phyloP scores from a whole-genome alignment of 2,113 vertebrate genomes.

The Anoura caudifer region DNA sequence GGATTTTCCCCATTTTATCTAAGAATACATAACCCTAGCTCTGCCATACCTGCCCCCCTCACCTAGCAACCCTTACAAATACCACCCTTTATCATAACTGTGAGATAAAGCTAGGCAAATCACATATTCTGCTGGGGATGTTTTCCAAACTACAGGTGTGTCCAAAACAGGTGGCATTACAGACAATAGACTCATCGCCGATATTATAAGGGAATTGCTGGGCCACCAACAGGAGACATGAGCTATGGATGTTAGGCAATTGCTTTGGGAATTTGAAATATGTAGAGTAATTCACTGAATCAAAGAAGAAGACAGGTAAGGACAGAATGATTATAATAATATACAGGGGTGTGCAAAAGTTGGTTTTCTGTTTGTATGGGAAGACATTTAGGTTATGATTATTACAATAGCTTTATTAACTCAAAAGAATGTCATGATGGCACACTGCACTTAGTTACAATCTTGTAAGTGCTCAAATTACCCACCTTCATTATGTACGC shows the following conservation, averaged over 20 bases:
- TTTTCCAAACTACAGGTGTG: background rate
- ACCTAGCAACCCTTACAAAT: conserved; percentile 1
- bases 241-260: background rate
- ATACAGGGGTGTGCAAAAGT: background rate
- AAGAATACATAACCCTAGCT: background rate
- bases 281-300: background rate
- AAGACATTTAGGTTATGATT: background rate
- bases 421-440: background rate
- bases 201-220: background rate
- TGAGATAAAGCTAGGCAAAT: conserved; percentile 5
- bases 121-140: conserved; percentile 30
- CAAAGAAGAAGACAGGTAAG: background rate
- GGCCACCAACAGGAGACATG: background rate
- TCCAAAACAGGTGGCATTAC: background rate
- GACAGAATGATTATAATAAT: conserved; percentile 20
- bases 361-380: background rate
- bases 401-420: background rate
- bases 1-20: background rate
- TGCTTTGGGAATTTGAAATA: background rate
- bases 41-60: background rate
- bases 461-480: background rate
- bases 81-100: background rate
- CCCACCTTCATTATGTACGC: background rate
- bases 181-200: background rate
- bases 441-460: background rate